These are phyloP conservation scores for Oryzias melastigma DNA, from an alignment of 2,113 vertebrate genomes.

Conservation along the genomic window DNA sequence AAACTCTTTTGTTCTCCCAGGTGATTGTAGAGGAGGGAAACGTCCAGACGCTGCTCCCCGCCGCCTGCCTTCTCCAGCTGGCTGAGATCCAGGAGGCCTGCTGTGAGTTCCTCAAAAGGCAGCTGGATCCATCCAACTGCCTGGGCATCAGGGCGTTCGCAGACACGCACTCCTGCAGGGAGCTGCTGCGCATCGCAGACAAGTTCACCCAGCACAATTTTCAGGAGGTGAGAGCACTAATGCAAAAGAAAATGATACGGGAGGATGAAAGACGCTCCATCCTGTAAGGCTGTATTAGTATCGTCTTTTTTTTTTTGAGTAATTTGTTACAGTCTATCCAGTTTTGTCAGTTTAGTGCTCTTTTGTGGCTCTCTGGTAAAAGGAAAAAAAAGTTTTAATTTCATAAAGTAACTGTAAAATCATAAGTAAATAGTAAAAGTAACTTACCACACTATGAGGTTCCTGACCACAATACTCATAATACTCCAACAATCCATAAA, in stretches of 20 bases:
- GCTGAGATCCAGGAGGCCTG: constrained; percentile 99
- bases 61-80: constrained; percentile 95
- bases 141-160: constrained; percentile 97
- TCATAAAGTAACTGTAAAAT: too few species aligned
- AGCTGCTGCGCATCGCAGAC: constrained; percentile 95
- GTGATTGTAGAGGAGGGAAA: constrained; percentile 98
- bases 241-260: neutral
- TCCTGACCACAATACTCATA: too few species aligned
- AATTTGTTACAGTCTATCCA: too few species aligned
- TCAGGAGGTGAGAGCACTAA: constrained; percentile 82
- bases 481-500: too few species aligned
- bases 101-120: constrained; percentile 96
- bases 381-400: too few species aligned
- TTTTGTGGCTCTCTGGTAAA: too few species aligned
- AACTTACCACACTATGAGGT: too few species aligned
- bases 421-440: too few species aligned
- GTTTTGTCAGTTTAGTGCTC: too few species aligned
- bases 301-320: too few species aligned
- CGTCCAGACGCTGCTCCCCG: constrained; percentile 94
- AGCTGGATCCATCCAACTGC: constrained; percentile 97
- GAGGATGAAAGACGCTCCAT: neutral
- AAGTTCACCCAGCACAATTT: constrained; percentile 99
- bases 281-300: too few species aligned
- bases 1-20: constrained; percentile 36
- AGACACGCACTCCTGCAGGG: constrained; percentile 96